Percentiles rank a stretch among this genome's conserved stretches.
These are phyloP conservation scores for Scotopteryx bipunctaria DNA, from an alignment of 2,888 invertebrate species.

Conservation along the genomic window DNA sequence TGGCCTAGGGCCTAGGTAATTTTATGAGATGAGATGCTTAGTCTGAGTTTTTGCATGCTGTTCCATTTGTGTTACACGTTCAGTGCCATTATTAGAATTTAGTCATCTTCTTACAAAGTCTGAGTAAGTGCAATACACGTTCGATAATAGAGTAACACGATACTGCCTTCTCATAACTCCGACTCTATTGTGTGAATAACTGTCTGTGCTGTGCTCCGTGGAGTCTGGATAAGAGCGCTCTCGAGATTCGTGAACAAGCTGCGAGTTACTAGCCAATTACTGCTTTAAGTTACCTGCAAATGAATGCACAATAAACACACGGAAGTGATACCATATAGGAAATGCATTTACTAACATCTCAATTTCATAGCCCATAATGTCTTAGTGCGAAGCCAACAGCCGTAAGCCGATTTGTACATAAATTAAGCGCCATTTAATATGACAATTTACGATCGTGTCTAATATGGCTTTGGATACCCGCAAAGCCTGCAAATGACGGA, in stretches of 20 bases:
- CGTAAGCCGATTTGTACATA: conserved; percentile 62
- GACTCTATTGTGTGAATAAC: conserved; percentile 14
- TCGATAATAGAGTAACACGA: no score
- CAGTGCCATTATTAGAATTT: no score
- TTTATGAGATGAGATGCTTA: no score
- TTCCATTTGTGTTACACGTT: no score
- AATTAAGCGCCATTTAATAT: conserved; percentile 64
- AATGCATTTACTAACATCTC: conserved; percentile 44
- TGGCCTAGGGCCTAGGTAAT: no score
- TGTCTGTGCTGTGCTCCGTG: conserved; percentile 6
- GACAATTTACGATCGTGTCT: conserved; percentile 65
- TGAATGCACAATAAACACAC: conserved; percentile 37
- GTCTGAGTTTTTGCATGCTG: no score
- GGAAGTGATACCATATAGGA: conserved; percentile 45
- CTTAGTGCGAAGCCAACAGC: conserved; percentile 56
- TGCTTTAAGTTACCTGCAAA: conserved; percentile 34
- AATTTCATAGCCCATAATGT: conserved; percentile 55
- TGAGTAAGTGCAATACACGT: no score
- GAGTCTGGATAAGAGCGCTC: neutral
- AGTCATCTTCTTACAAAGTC: no score
- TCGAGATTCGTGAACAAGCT: conserved; percentile 27
- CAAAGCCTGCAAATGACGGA: conserved; percentile 39
- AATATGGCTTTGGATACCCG: conserved; percentile 42
- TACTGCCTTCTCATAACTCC: no score
- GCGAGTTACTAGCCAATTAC: conserved; percentile 42